Conservation (phyloP, 2,888 invertebrate genomes). For the Tromatobia lineatoria region DNA sequence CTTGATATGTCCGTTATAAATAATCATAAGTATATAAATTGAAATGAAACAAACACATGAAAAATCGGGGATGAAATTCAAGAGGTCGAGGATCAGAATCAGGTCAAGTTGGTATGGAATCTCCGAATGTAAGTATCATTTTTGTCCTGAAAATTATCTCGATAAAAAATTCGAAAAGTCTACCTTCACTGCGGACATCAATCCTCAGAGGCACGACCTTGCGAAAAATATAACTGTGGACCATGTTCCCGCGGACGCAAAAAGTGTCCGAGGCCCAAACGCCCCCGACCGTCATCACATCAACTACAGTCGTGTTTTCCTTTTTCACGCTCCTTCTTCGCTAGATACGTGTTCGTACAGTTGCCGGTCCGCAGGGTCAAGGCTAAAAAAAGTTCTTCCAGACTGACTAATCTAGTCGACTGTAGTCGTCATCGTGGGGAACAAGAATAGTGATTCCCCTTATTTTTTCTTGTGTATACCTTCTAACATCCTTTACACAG, state of each 20-base stretch:
- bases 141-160: neutral
- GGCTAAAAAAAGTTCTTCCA: slow-evolving; percentile 51
- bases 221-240: slow-evolving; percentile 36
- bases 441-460: slow-evolving; percentile 15
- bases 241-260: slow-evolving; percentile 37
- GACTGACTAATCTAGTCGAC: slow-evolving; percentile 59
- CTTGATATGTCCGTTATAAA: too few species aligned
- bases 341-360: slow-evolving; percentile 44
- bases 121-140: too few species aligned
- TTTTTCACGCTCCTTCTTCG: slow-evolving; percentile 44
- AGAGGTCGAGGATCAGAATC: too few species aligned
- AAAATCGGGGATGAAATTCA: too few species aligned
- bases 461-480: slow-evolving; percentile 4
- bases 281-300: slow-evolving; percentile 51
- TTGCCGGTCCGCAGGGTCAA: slow-evolving; percentile 48
- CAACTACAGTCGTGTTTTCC: slow-evolving; percentile 28
- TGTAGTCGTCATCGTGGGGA: slow-evolving; percentile 12
- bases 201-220: slow-evolving; percentile 9
- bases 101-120: too few species aligned
- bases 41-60: too few species aligned
- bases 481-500: neutral
- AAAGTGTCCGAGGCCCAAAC: slow-evolving; percentile 36
- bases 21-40: too few species aligned
- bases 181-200: neutral
- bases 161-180: neutral